phyloP scores from a whole-genome alignment of 2,797 vertebrate genomes.

The Sebastes hopkinsi region DNA sequence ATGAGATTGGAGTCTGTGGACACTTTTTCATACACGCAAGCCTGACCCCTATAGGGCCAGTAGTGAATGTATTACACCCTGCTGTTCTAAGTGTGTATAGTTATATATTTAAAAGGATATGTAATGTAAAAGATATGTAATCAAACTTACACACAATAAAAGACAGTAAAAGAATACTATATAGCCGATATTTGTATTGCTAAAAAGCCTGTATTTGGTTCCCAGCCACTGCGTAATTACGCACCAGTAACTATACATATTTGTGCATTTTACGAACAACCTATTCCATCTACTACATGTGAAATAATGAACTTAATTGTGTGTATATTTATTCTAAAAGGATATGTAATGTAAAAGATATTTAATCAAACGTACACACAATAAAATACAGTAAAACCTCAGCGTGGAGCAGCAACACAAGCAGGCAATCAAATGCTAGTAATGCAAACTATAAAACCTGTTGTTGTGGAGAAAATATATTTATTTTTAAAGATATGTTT shows the following conservation, averaged over 20 bases:
- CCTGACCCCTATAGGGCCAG: constrained; percentile 50
- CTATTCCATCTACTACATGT: neutral
- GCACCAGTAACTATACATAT: neutral
- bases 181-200: neutral
- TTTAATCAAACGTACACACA: neutral
- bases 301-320: neutral
- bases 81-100: neutral
- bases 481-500: neutral
- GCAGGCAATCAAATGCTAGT: neutral
- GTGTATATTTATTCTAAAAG: neutral
- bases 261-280: neutral
- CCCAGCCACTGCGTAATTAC: constrained; percentile 45
- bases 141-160: neutral
- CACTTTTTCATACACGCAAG: constrained; percentile 41
- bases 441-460: neutral
- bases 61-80: constrained; percentile 40
- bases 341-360: neutral
- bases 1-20: constrained; percentile 58
- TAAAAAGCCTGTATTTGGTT: neutral
- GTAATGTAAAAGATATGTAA: neutral
- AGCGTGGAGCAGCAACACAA: neutral
- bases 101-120: neutral
- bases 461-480: rapidly evolving
- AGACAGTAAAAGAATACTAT: neutral
- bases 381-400: neutral